Base-by-base conservation (phyloP, 2,113 vertebrate genomes). In the Lagenorhynchus albirostris region DNA sequence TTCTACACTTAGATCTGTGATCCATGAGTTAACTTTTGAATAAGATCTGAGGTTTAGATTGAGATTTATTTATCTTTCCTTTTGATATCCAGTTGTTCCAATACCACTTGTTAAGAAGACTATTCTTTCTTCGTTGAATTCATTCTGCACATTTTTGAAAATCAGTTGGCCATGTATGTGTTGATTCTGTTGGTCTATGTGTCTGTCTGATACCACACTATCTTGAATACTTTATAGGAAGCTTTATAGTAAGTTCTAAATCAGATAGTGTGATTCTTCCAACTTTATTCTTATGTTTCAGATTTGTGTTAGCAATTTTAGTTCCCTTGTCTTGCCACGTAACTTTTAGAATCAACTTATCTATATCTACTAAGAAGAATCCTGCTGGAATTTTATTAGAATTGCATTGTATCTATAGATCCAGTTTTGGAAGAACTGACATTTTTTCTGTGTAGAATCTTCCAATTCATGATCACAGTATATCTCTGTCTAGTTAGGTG, bases 61-160 rank as follows among this genome's bases (percentile, higher is more conserved):
- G 55, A 94, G 33, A 60, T 60, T 62, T 83, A 53, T 60, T 55
- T 87, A 80, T 74, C 76, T 76, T 96, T 58, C 14, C 20, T 67
- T 89, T 93, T 76, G 50, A 33, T 68, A 80, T 8, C 58, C 25
- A 82, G 0, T 82, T 94, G 68, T 85, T 97, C 55, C 53, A n/a
- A 8, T 14, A 50, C 41, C 36, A 6, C 70, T 50, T 68, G 31
- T 84, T 90, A 36, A 84, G n/a, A 92, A 94, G 36, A 77, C 92
- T 81, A 0, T 89, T 63, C 25, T 82, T 85, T 94, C 38, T 94
- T 36, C 44, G 10, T 36, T 71, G 90, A 84, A 53, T 89, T 85
- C 68, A 67, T 85, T 96, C 89, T 71, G 20, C 62, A 82, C 68
- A 25, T 92, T 77, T 81, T 89, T 58, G 53, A 74, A 87, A 93